phyloP scores from a whole-genome alignment of 2,113 vertebrate genomes.

The Eolophus roseicapilla region DNA sequence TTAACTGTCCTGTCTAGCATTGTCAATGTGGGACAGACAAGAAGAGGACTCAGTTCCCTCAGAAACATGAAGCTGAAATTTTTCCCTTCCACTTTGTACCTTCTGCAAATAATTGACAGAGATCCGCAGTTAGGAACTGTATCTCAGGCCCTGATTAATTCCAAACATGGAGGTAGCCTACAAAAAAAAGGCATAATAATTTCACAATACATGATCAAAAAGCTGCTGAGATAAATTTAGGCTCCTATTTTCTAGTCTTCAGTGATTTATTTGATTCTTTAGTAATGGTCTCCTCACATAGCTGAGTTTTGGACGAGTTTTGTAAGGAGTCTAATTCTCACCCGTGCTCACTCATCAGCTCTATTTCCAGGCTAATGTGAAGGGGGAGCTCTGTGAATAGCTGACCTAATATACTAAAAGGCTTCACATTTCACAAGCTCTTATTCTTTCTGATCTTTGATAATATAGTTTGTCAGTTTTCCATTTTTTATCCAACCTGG shows the following conservation, averaged over 20 bases:
- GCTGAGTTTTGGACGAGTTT: not conserved
- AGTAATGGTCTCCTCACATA: not conserved
- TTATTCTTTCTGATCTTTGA: not conserved
- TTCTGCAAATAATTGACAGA: not conserved
- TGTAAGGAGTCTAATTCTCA: not conserved
- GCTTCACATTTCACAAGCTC: constrained; percentile 18
- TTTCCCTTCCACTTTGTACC: not conserved
- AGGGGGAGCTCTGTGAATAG: not conserved
- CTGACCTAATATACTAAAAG: not conserved
- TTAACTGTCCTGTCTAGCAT: not conserved
- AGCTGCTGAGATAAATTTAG: not conserved
- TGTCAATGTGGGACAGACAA: not conserved
- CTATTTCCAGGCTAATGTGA: constrained; percentile 5
- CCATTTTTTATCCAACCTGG: not conserved
- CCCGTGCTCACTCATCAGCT: not conserved
- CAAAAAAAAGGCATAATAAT: not conserved
- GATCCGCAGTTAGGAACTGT: not conserved
- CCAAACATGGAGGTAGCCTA: not conserved
- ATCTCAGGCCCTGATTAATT: not conserved
- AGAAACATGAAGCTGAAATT: not conserved
- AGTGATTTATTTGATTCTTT: not conserved
- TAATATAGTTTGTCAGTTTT: constrained; percentile 35
- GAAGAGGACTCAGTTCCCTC: not conserved
- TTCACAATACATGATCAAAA: not conserved
- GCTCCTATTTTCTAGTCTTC: not conserved